Conservation (phyloP, 2,113 vertebrate genomes). For the Trinectes maculatus region DNA sequence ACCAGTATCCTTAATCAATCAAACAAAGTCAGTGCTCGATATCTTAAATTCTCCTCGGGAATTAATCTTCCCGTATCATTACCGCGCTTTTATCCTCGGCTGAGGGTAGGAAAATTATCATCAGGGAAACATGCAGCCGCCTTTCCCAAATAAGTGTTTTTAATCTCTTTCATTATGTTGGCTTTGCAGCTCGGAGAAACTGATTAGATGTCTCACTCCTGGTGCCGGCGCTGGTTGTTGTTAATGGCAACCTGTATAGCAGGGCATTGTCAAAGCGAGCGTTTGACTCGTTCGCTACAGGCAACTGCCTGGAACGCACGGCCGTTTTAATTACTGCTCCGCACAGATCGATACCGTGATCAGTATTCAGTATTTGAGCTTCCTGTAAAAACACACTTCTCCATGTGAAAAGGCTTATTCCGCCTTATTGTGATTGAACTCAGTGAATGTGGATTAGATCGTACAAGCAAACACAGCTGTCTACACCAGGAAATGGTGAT, state of each 20-base stretch:
- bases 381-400: conserved; percentile 19
- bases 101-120: conserved; percentile 38
- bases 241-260: conserved; percentile 70
- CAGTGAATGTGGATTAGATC: conserved; percentile 1
- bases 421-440: conserved; percentile 32
- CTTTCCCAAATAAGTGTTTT: conserved; percentile 59
- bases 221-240: conserved; percentile 60
- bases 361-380: conserved; percentile 37
- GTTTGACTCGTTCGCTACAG: conserved; percentile 15
- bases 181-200: conserved; percentile 60
- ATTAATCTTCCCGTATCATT: conserved; percentile 20
- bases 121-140: conserved; percentile 21
- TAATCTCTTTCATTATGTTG: conserved; percentile 74
- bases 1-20: too few relatives aligned
- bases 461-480: not conserved
- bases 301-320: conserved; percentile 25
- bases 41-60: conserved; percentile 17
- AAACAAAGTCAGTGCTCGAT: too few relatives aligned
- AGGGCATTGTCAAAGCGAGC: conserved; percentile 23
- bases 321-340: conserved; percentile 64
- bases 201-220: conserved; percentile 71
- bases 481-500: not conserved
- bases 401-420: conserved; percentile 16
- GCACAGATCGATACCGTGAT: conserved; percentile 52
- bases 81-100: conserved; percentile 48